Conservation (phyloP, 2,888 invertebrate genomes). For the Odontomyia ornata region DNA sequence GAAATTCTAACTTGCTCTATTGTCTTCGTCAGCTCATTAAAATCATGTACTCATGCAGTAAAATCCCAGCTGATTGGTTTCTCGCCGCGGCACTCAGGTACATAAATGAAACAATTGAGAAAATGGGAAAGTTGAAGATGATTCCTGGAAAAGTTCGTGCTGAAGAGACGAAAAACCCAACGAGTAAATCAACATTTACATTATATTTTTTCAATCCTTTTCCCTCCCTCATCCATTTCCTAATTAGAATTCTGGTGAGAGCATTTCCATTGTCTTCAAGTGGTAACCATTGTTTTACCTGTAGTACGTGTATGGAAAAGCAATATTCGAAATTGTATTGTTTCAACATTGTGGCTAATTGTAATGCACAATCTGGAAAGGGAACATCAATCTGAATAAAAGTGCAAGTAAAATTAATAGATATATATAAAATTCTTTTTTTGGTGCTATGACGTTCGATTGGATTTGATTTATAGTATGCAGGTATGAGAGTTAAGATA, state of each 20-base stretch:
- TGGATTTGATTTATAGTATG: too few species aligned
- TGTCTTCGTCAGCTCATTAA: too few species aligned
- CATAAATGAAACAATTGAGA: background rate
- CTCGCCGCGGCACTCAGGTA: background rate
- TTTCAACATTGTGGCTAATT: background rate
- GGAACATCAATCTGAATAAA: background rate
- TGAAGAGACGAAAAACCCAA: too few species aligned
- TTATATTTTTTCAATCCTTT: background rate
- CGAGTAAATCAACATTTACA: background rate
- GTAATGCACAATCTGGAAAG: background rate
- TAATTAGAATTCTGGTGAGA: background rate
- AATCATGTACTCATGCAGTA: background rate
- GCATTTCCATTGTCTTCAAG: background rate
- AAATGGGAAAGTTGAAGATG: too few species aligned
- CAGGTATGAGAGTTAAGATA: too few species aligned
- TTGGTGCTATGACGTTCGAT: too few species aligned
- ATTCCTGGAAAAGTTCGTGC: too few species aligned
- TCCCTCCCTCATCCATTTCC: background rate
- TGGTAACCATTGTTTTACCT: background rate
- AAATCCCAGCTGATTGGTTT: background rate
- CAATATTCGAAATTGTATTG: constrained; percentile 1
- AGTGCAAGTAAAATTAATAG: too few species aligned
- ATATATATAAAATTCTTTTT: too few species aligned
- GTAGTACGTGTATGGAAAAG: background rate
- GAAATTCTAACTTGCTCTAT: too few species aligned